phyloP scores from a whole-genome alignment of 1,140 invertebrate genomes.

The Drosophila lacteicornis region DNA sequence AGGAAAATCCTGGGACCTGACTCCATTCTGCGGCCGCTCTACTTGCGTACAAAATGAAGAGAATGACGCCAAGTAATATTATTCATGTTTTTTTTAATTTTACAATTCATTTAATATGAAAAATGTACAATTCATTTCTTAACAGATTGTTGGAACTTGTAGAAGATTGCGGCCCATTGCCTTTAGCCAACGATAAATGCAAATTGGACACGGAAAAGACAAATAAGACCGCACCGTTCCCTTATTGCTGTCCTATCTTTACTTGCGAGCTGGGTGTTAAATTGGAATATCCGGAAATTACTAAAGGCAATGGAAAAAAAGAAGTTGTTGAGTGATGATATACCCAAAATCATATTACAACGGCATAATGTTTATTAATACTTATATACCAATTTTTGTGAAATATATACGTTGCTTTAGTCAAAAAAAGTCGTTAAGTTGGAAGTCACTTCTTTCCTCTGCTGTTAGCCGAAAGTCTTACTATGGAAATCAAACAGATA shows the following conservation, averaged over 20 bases:
- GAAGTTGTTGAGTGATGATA: constrained; percentile 11
- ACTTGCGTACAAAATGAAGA: constrained; percentile 93
- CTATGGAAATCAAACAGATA: background rate
- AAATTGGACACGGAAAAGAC: constrained; percentile 93
- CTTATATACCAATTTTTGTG: background rate
- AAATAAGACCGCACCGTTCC: constrained; percentile 94
- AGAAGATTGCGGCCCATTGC: constrained; percentile 94
- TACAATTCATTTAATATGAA: background rate
- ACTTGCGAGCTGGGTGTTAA: constrained; percentile 93
- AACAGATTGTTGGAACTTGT: constrained; percentile 91
- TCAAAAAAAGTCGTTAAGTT: background rate
- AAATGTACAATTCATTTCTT: background rate
- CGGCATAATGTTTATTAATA: background rate
- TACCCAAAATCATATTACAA: background rate
- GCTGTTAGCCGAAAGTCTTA: background rate
- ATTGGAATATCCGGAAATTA: constrained; percentile 93
- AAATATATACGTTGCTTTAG: constrained; percentile 26
- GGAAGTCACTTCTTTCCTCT: background rate
- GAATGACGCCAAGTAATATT: constrained; percentile 86
- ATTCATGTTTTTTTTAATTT: background rate
- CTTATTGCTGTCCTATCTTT: constrained; percentile 93
- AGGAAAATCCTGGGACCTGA: constrained; percentile 92
- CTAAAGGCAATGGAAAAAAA: constrained; percentile 86
- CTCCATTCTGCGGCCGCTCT: constrained; percentile 94
- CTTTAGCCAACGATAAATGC: constrained; percentile 93